phyloP scores from a whole-genome alignment of 2,888 invertebrate genomes.

The Pasiphila rectangulata region DNA sequence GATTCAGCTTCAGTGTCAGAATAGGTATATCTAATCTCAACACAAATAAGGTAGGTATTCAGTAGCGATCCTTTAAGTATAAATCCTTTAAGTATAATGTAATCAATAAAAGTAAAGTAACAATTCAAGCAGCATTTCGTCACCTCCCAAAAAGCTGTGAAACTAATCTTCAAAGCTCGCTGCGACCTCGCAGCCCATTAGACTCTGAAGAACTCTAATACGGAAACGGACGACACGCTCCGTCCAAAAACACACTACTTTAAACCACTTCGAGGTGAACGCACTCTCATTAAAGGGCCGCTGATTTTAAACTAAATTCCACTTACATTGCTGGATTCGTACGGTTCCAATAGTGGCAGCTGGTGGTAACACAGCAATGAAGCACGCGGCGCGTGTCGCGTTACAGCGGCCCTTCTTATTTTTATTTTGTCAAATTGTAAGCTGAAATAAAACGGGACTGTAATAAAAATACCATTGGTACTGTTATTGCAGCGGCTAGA shows the following conservation, averaged over 20 bases:
- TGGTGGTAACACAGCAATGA: conserved; percentile 3
- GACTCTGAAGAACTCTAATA: conserved; percentile 50
- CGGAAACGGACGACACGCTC: conserved; percentile 62
- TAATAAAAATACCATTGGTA: conserved; percentile 79
- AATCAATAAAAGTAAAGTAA: neutral
- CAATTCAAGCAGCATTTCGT: conserved; percentile 2
- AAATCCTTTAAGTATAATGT: too few relatives aligned
- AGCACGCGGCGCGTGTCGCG: conserved; percentile 47
- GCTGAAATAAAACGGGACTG: conserved; percentile 76
- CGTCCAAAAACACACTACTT: conserved; percentile 65
- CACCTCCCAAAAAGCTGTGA: conserved; percentile 15
- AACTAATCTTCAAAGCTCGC: conserved; percentile 26
- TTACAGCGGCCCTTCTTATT: conserved; percentile 70
- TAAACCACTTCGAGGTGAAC: conserved; percentile 64
- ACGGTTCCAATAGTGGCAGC: neutral
- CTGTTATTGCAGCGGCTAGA: conserved; percentile 72
- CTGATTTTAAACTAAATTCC: conserved; percentile 52
- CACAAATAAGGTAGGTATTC: too few relatives aligned
- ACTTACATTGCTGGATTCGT: conserved; percentile 43
- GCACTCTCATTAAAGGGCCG: conserved; percentile 76
- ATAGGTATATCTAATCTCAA: too few relatives aligned
- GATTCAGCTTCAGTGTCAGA: too few relatives aligned
- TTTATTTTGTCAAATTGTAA: conserved; percentile 80
- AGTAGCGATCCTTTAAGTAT: neutral
- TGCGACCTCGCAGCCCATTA: conserved; percentile 35